These are phyloP conservation scores for Drosophila kuntzei DNA, from an alignment of 2,888 invertebrate species.

Conservation along the genomic window DNA sequence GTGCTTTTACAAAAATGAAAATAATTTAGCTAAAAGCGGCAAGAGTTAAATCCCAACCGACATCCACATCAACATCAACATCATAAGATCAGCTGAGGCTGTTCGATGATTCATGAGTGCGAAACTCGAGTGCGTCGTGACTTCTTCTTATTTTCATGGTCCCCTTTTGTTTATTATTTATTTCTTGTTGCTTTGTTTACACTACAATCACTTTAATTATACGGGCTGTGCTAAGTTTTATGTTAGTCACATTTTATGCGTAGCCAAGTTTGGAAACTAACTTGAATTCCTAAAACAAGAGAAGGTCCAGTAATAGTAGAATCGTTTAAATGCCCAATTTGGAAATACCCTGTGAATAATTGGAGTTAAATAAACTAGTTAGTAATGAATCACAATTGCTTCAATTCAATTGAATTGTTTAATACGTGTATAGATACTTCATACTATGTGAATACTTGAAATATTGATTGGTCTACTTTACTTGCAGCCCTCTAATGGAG, in stretches of 20 bases:
- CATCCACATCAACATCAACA: no score
- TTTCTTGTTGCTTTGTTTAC: slow-evolving; percentile 13
- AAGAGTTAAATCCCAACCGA: slow-evolving; percentile 23
- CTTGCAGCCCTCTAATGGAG: slow-evolving; percentile 63
- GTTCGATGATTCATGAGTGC: slow-evolving; percentile 47
- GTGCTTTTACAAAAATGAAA: slow-evolving; percentile 70
- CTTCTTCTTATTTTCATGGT: slow-evolving; percentile 7
- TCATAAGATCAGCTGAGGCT: slow-evolving; percentile 62
- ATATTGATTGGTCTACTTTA: slow-evolving; percentile 43
- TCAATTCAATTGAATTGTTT: not conserved
- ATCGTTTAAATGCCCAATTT: not conserved
- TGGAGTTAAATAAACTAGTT: not conserved
- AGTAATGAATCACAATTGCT: slow-evolving; percentile 1
- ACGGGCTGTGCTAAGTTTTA: slow-evolving; percentile 19
- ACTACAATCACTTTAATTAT: slow-evolving; percentile 43
- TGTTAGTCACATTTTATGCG: slow-evolving; percentile 49
- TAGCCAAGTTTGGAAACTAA: not conserved
- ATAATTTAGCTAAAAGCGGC: slow-evolving; percentile 54
- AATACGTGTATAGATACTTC: not conserved
- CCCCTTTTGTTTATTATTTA: not conserved
- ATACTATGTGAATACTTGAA: slow-evolving; percentile 13
- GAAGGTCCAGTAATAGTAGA: not conserved
- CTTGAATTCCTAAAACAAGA: not conserved
- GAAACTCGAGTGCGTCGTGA: slow-evolving; percentile 13
- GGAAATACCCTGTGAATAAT: not conserved